Base-by-base conservation (phyloP, 2,797 vertebrate species). In the Rhabdomys pumilio region DNA sequence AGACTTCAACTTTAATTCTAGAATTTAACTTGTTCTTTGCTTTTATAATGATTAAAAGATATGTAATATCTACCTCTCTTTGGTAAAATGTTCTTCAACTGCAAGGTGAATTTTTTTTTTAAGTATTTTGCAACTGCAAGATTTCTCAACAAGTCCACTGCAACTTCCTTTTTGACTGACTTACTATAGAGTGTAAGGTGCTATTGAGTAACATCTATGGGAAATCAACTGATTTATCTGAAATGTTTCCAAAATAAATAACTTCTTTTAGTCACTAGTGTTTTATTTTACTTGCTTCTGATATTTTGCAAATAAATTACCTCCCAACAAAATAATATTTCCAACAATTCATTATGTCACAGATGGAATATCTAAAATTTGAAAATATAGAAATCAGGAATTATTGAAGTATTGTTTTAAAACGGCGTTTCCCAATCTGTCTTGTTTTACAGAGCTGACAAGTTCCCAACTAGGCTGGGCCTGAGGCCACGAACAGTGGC, bases 241-340 rank as follows among this genome's bases (percentile, higher is more conserved):
- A 94, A 92, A 9, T 53, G 3, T 79, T 92, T 85, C 24, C 47
- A 1, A 82, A 89, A 69, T 44, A 91, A 89, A 82, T 90, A 2
- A 61, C 1, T 3, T 75, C 13, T 63, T 95, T 2, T 93, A 88
- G 11, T 41, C 34, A 65, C 0, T 38, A 83, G 3, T 84, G 1
- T 72, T 47, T 59, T 83, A 63, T 72, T 76, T 90, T 1, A 19
- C 75, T 84, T 26, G 41, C 11, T 72, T 80, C 29, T 1, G 0
- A 53, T 20, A 73, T 0, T 81, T 91, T 95, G 17, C 3, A 90
- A 94, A 92, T 86, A 53, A 83, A 76, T 34, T 50, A 87, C 0
- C 0, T 57, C 38, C n/a, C 3, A 81, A 53, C 61, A 44, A 85
- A 88, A 88, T 6, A 86, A 77, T 76, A 41, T 80, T 53, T 22